A percentile compares a stretch with the other conserved stretches of the same genome.
Conservation (phyloP, 2,888 invertebrate genomes). For the Mamestra brassicae region DNA sequence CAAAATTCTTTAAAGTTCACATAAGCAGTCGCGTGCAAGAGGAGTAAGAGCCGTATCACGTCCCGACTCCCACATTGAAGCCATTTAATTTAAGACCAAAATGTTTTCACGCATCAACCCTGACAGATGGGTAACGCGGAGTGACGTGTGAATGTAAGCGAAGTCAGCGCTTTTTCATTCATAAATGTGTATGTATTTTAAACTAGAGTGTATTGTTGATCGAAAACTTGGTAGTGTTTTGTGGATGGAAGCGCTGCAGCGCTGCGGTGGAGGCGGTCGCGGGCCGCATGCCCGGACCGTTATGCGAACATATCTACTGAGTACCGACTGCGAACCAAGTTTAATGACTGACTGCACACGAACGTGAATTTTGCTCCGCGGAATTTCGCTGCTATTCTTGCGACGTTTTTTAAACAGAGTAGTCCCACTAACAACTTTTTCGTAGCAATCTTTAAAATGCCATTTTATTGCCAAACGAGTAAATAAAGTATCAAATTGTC, state of each 20-base stretch:
- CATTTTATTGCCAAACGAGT: not conserved
- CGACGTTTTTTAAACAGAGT: conserved; percentile 17
- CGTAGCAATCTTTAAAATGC: not conserved
- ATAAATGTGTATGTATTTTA: conserved; percentile 37
- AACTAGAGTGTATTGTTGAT: conserved; percentile 50
- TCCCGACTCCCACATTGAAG: conserved; percentile 68
- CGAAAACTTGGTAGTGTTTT: conserved; percentile 50
- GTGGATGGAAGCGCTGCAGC: conserved; percentile 50
- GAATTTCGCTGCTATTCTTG: conserved; percentile 52
- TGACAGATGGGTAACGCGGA: conserved; percentile 70
- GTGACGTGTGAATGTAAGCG: conserved; percentile 61
- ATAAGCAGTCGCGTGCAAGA: conserved; percentile 39
- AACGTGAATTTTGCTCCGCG: conserved; percentile 67
- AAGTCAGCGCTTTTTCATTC: conserved; percentile 63
- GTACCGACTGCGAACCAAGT: conserved; percentile 65
- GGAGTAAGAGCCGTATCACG: conserved; percentile 51
- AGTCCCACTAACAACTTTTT: not conserved
- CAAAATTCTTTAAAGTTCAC: conserved; percentile 35
- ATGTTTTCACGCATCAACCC: conserved; percentile 66
- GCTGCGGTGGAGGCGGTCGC: conserved; percentile 55
- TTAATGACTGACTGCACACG: conserved; percentile 79
- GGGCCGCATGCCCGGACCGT: conserved; percentile 69
- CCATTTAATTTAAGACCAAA: conserved; percentile 68
- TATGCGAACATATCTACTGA: conserved; percentile 73
- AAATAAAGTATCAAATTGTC: conserved; percentile 14